Percentiles rank a stretch among this genome's conserved stretches.
phyloP scores from a whole-genome alignment of 2,888 invertebrate genomes.

The Callyntrura guangdongensis region DNA sequence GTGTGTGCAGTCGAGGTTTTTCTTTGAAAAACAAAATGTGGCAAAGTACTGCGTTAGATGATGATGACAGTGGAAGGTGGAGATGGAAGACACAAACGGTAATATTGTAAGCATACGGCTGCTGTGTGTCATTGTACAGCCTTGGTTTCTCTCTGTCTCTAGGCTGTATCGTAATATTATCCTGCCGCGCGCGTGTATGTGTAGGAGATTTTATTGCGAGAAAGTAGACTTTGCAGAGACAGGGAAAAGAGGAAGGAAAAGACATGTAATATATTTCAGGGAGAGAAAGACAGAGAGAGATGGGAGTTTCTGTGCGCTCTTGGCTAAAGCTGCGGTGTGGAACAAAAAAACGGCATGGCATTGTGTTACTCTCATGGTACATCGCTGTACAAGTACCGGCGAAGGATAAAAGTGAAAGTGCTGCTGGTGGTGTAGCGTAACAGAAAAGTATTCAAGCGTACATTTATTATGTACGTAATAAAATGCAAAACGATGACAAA shows the following conservation, averaged over 20 bases:
- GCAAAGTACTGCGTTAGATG: background rate
- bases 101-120: background rate
- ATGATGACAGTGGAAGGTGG: conserved; percentile 11
- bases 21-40: background rate
- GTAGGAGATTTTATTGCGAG: conserved; percentile 13
- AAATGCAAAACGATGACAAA: background rate
- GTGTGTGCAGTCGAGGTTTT: background rate
- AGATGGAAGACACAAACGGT: background rate
- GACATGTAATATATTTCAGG: conserved; percentile 35
- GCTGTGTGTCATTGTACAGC: background rate
- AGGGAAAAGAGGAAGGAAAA: conserved; percentile 49
- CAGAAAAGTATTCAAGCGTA: no score
- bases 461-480: background rate
- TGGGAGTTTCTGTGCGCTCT: conserved; percentile 1
- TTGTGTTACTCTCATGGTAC: background rate
- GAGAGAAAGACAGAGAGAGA: conserved; percentile 7
- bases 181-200: background rate
- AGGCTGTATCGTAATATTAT: background rate
- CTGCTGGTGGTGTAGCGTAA: background rate
- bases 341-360: conserved; percentile 42
- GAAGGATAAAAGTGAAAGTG: conserved; percentile 23
- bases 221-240: conserved; percentile 5
- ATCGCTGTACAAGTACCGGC: background rate
- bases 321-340: background rate
- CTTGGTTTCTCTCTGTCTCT: background rate